A percentile compares a stretch with the other conserved stretches of the same genome.
Conservation (phyloP, 2,113 vertebrate genomes). For the Brachirus orientalis region DNA sequence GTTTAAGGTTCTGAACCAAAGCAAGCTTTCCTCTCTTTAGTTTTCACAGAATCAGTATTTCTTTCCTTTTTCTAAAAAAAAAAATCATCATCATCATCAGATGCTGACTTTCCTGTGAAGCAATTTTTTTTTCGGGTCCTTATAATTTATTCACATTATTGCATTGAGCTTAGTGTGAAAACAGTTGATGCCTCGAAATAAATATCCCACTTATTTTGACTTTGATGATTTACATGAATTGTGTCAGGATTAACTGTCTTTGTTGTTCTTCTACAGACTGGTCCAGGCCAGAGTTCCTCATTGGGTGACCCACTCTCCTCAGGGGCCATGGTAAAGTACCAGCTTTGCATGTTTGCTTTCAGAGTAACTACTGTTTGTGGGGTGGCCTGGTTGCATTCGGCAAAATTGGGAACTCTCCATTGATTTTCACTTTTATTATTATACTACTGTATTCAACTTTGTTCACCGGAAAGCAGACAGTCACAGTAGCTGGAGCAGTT, state of each 20-base stretch:
- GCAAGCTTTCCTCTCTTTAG: too few relatives aligned
- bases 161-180: too few relatives aligned
- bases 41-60: too few relatives aligned
- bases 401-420: slow-evolving; percentile 63
- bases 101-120: too few relatives aligned
- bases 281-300: slow-evolving; percentile 53
- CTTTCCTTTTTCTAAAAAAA: too few relatives aligned
- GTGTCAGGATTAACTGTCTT: neutral
- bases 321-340: slow-evolving; percentile 79
- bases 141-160: too few relatives aligned
- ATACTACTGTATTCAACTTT: slow-evolving; percentile 50
- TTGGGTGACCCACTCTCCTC: slow-evolving; percentile 73
- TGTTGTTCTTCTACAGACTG: slow-evolving; percentile 53
- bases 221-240: neutral
- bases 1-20: too few relatives aligned
- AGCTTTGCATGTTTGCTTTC: slow-evolving; percentile 5
- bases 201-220: too few relatives aligned
- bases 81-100: too few relatives aligned
- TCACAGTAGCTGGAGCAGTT: slow-evolving; percentile 25
- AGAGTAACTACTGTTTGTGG: slow-evolving; percentile 10
- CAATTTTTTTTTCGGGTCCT: too few relatives aligned
- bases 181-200: too few relatives aligned
- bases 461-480: slow-evolving; percentile 54
- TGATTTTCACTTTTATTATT: slow-evolving; percentile 65
- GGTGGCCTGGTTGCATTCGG: slow-evolving; percentile 19